Conservation (phyloP, 2,113 vertebrate genomes). For the Lepus timidus region DNA sequence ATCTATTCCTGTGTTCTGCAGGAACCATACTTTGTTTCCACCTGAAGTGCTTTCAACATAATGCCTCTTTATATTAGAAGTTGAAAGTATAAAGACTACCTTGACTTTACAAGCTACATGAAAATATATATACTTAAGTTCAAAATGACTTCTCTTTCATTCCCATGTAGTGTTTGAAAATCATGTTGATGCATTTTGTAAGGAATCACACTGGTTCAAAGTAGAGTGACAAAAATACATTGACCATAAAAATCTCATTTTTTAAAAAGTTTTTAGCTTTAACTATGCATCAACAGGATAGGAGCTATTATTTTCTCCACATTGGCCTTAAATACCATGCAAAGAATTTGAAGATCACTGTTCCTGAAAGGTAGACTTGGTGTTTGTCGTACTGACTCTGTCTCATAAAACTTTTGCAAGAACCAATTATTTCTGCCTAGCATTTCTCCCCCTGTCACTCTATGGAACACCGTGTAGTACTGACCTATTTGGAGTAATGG, state of each 20-base stretch:
- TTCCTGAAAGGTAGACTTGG: neutral
- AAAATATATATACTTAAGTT: slow-evolving; percentile 42
- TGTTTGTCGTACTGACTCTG: neutral
- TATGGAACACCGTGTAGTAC: neutral
- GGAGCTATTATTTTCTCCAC: neutral
- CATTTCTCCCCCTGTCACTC: neutral
- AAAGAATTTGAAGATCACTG: neutral
- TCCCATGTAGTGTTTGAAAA: neutral
- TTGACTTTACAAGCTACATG: neutral
- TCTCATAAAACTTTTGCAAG: neutral
- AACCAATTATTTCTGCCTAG: neutral
- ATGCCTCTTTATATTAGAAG: slow-evolving; percentile 34
- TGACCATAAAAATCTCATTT: slow-evolving; percentile 12
- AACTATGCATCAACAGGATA: neutral
- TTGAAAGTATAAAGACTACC: slow-evolving; percentile 8
- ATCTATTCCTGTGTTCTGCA: neutral
- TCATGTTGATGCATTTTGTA: slow-evolving; percentile 14
- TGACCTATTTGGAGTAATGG: neutral
- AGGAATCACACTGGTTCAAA: slow-evolving; percentile 11
- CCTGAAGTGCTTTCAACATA: neutral
- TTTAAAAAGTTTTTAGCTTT: neutral
- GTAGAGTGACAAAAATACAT: neutral
- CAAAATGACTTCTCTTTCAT: slow-evolving; percentile 41
- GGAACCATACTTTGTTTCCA: neutral
- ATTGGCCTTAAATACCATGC: neutral